Percentiles rank a stretch among this genome's conserved stretches.
phyloP scores from a whole-genome alignment of 2,888 invertebrate species.

The Epinotia ramella region DNA sequence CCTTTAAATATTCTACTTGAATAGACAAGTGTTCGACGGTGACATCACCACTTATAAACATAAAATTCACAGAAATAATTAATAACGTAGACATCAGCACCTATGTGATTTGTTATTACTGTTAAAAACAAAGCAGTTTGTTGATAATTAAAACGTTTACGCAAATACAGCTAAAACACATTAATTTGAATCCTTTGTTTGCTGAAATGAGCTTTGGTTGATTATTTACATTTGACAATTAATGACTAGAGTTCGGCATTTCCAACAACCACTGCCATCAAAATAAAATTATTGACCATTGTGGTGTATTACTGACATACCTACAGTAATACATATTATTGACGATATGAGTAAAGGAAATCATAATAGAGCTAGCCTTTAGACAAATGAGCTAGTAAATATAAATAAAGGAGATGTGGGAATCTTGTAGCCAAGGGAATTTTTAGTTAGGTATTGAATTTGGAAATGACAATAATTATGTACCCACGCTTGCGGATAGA shows the following conservation, averaged over 20 bases:
- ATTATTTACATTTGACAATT: conserved; percentile 18
- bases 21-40: no score
- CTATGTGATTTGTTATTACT: neutral
- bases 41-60: no score
- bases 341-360: neutral
- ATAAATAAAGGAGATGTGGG: no score
- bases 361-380: no score
- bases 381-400: no score
- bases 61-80: no score
- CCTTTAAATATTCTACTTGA: no score
- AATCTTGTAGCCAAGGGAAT: no score
- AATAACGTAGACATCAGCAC: no score
- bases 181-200: conserved; percentile 19
- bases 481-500: no score
- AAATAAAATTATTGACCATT: neutral
- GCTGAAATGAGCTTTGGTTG: conserved; percentile 13
- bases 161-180: conserved; percentile 24
- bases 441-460: no score
- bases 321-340: neutral
- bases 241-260: conserved; percentile 8
- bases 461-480: no score
- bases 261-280: neutral
- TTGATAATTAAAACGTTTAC: conserved; percentile 21
- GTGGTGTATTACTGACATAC: neutral
- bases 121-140: neutral